A percentile compares a stretch with the other conserved stretches of the same genome.
Conservation (phyloP, 2,888 invertebrate genomes). For the Protonemura montana region DNA sequence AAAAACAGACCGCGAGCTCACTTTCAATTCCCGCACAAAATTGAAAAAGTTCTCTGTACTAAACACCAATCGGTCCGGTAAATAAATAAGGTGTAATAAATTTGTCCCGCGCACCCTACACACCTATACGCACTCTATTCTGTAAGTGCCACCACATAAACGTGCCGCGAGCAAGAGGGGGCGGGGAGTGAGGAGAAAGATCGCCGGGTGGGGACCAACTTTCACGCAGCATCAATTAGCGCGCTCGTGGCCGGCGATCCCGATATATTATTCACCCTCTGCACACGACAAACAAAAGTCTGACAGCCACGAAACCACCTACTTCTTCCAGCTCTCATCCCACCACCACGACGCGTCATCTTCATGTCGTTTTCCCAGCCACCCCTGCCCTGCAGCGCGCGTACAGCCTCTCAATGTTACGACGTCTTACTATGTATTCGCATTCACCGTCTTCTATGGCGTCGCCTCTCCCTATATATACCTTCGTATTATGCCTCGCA, state of each 20-base stretch:
- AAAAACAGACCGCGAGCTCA: background rate
- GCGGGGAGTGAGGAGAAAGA: background rate
- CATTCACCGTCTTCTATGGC: background rate
- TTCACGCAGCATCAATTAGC: constrained; percentile 7
- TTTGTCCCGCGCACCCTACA: background rate
- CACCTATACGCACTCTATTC: background rate
- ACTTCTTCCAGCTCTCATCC: constrained; percentile 8
- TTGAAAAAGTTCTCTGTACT: background rate
- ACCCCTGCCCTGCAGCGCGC: background rate
- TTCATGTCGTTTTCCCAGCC: background rate
- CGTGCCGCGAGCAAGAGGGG: background rate
- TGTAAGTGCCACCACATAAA: background rate
- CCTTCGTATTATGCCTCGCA: background rate
- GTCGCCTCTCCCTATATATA: background rate
- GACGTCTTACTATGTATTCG: constrained; percentile 36
- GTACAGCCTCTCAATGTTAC: constrained; percentile 17
- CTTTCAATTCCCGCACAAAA: background rate
- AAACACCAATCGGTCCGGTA: background rate
- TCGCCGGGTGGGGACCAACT: background rate
- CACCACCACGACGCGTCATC: background rate
- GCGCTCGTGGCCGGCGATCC: background rate
- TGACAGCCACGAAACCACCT: constrained; percentile 8
- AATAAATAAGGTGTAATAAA: background rate
- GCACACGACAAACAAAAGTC: constrained; percentile 33
- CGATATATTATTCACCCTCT: constrained; percentile 19